Evolutionary conservation across 2,797 vertebrate genomes (phyloP), one percentile per base, ranked within the genome.

Genomic region (Amphiprion clarkii): DNA sequence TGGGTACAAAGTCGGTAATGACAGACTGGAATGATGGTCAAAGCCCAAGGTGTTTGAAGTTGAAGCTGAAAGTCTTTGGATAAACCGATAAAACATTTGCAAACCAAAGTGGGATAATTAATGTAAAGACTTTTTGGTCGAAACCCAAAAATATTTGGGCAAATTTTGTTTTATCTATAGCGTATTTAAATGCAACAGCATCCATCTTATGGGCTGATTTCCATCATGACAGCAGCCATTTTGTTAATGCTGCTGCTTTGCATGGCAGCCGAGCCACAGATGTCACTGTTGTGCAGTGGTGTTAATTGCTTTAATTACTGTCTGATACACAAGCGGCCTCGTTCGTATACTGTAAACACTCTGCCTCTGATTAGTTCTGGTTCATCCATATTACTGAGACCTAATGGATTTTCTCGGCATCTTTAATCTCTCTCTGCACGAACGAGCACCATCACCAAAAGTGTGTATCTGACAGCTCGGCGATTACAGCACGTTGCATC

Each of bases 401-500:
- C 48, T 79, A 81, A 85, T 86, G 71, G 79, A 79, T 78, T 74
- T 75, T 76, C 67, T 69, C 8, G 1, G 59, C 57, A 65, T 79
- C 71, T 85, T 74, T 82, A 74, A 83, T 84, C 77, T 76, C 39
- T 55, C 39, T 71, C 72, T 83, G 27, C 81, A 75, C 68, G 71
- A 81, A 72, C 76, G 78, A 70, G 52, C 48, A 29, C 59, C 79
- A 63, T 51, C 52, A 61, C 59, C 72, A 48, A 54, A 70, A 81
- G 71, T 82, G 75, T 80, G 74, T 63, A 65, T 79, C 60, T 80
- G 84, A 81, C 84, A 78, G 81, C 69, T 31, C 67, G 52, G 68
- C 21, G 51, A 72, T 92, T 93, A 75, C 89, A 80, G 79, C 62
- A 42, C 31, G 14, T 92, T 90, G 85, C 91, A 85, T 93, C 89